phyloP scores from a whole-genome alignment of 2,797 vertebrate species.

The Coregonus suidteri region DNA sequence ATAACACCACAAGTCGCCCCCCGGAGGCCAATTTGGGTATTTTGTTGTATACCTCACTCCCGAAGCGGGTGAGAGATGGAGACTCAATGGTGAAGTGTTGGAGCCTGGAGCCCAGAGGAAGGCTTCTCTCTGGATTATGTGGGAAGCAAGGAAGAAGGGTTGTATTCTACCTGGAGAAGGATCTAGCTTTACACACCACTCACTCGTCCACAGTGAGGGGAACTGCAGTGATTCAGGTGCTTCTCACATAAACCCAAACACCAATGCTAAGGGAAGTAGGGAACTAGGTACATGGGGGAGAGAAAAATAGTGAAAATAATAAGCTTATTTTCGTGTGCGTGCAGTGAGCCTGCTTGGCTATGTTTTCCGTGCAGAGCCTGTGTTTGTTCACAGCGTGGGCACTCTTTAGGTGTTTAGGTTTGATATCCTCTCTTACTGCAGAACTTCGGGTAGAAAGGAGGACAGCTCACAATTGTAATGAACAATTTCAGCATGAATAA shows the following conservation, averaged over 20 bases:
- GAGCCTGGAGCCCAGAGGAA: background rate
- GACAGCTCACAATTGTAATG: background rate
- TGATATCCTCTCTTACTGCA: slow-evolving; percentile 24
- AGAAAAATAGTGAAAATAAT: slow-evolving; percentile 44
- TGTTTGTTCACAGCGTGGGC: slow-evolving; percentile 12
- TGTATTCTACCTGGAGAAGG: slow-evolving; percentile 69
- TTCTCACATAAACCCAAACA: slow-evolving; percentile 18
- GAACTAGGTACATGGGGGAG: slow-evolving; percentile 47
- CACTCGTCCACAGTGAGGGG: slow-evolving; percentile 66
- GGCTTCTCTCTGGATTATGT: slow-evolving; percentile 40
- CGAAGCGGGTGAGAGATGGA: slow-evolving; percentile 12
- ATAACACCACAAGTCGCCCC: background rate
- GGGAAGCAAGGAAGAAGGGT: slow-evolving; percentile 54
- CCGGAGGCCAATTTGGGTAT: slow-evolving; percentile 15
- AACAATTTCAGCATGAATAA: slow-evolving; percentile 17
- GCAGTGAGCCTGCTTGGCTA: too few species aligned
- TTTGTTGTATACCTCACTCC: background rate
- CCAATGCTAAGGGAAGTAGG: slow-evolving; percentile 36
- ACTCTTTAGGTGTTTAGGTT: slow-evolving; percentile 1
- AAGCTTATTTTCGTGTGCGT: slow-evolving; percentile 23
- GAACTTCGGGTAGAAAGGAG: slow-evolving; percentile 23
- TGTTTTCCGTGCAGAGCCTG: slow-evolving; percentile 38
- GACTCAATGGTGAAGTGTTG: slow-evolving; percentile 13
- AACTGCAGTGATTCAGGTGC: slow-evolving; percentile 67
- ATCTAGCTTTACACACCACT: slow-evolving; percentile 61